Base-by-base conservation (phyloP, 2,797 vertebrate species). In the Acrossocheilus wenchowensis region DNA sequence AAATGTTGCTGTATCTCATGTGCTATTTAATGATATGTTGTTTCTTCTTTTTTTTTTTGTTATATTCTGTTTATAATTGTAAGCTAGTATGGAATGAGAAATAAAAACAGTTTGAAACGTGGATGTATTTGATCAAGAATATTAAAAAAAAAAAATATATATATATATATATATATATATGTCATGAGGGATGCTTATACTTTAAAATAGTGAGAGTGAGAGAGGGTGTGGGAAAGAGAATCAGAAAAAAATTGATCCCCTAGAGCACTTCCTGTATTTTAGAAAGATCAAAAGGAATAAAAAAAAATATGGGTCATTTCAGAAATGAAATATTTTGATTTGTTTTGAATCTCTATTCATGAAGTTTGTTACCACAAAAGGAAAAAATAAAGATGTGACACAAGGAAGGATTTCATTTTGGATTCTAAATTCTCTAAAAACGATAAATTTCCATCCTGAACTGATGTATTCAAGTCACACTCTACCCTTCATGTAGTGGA, bases 1-100 rank as follows among this genome's bases (percentile, higher is more conserved):
- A 82, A 62, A 69, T 30, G 43, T 75, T 81, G 30, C 54, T 50
- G 30, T 81, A 73, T 85, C 7, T 86, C 43, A 52, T 54, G 54
- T 81, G 43, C 10, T 64, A 86, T 86, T 50, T 52, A 74, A 74
- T 48, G 2, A 77, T 78, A 45, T 45, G 48, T 41, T 84, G 68
- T 48, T 85, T 71, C 15, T 36, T 48, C 9, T 57, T 23, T 50
- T n/a, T 83, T 62, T 0, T 81, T 15, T 60, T n/a, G 73, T 2
- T 34, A 54, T 60, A 10, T 43, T 74, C 3, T n/a, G 9, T 83
- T 83, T 34, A 3, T 23, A n/a, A 62, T 75, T 75, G 43, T 64
- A 54, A 78, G 71, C 36, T 79, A 71, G 11, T 60, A 19, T 66
- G 23, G 15, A 54, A 41, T 30, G 34, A 85, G 5, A 30, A 72